A percentile compares a stretch with the other conserved stretches of the same genome.
These are phyloP conservation scores for Polydrusus pterygomalis DNA, from an alignment of 2,888 invertebrate species.

Conservation along the genomic window DNA sequence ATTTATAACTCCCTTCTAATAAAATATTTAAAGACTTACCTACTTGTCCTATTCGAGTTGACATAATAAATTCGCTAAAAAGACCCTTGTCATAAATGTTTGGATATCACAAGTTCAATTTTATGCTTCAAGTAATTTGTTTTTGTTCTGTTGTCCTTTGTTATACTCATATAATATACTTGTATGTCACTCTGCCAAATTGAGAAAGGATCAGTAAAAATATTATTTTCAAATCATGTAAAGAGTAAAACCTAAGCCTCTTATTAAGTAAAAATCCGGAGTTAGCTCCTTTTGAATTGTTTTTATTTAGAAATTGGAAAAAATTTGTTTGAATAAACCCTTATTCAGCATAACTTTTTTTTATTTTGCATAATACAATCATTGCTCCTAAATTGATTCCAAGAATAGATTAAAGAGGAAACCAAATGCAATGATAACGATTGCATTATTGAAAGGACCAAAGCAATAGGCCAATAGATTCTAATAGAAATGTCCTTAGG, in stretches of 20 bases:
- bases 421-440: slow-evolving; percentile 45
- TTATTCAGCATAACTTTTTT: too few relatives aligned
- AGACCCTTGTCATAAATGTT: slow-evolving; percentile 28
- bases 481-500: slow-evolving; percentile 35
- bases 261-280: too few relatives aligned
- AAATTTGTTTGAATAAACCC: too few relatives aligned
- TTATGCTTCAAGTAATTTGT: slow-evolving; percentile 19
- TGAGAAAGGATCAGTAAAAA: neutral
- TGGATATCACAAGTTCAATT: slow-evolving; percentile 24
- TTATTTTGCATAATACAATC: too few relatives aligned
- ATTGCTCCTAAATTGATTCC: neutral
- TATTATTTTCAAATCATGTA: neutral
- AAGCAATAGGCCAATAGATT: slow-evolving; percentile 37
- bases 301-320: too few relatives aligned
- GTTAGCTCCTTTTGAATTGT: too few relatives aligned
- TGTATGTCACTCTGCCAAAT: slow-evolving; percentile 5
- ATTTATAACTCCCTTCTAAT: slow-evolving; percentile 3
- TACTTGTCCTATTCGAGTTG: slow-evolving; percentile 10
- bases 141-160: slow-evolving; percentile 18
- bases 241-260: too few relatives aligned
- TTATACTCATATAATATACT: slow-evolving; percentile 3
- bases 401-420: slow-evolving; percentile 8
- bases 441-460: slow-evolving; percentile 19
- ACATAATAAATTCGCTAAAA: slow-evolving; percentile 23
- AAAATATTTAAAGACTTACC: slow-evolving; percentile 20